These are phyloP conservation scores for Centropristis striata DNA, from an alignment of 2,113 vertebrate genomes.

Conservation along the genomic window DNA sequence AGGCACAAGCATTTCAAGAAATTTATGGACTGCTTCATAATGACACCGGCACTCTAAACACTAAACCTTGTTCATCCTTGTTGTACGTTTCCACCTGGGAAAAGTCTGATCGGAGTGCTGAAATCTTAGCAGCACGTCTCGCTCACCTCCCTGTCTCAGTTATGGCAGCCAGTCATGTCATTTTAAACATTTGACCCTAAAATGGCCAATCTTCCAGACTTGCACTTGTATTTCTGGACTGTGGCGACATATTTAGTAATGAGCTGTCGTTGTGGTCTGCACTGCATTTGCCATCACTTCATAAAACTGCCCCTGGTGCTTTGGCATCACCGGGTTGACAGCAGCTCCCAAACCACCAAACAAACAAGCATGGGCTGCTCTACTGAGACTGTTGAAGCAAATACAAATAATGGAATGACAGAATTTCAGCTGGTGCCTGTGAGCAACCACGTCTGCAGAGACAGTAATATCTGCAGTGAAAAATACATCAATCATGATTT, in stretches of 20 bases:
- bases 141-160: constrained; percentile 7
- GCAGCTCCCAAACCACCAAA: constrained; percentile 58
- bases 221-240: constrained; percentile 8
- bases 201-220: constrained; percentile 1
- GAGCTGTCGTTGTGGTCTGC: constrained; percentile 26
- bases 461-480: constrained; percentile 38
- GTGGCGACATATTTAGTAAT: constrained; percentile 31
- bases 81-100: background rate
- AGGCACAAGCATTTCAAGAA: background rate
- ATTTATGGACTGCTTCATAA: background rate
- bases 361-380: constrained; percentile 58
- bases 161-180: constrained; percentile 26
- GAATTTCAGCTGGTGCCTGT: constrained; percentile 41
- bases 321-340: constrained; percentile 61
- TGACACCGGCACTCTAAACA: background rate
- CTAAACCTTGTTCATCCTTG: background rate
- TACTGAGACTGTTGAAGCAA: constrained; percentile 44
- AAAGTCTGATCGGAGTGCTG: constrained; percentile 13
- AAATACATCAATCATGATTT: constrained; percentile 43
- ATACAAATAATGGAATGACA: constrained; percentile 64
- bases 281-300: constrained; percentile 56
- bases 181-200: constrained; percentile 16
- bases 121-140: background rate
- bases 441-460: constrained; percentile 37
- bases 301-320: constrained; percentile 60